A percentile compares a stretch with the other conserved stretches of the same genome.
These are phyloP conservation scores for Drosophila leontia DNA, from an alignment of 1,140 invertebrate genomes.

Conservation along the genomic window DNA sequence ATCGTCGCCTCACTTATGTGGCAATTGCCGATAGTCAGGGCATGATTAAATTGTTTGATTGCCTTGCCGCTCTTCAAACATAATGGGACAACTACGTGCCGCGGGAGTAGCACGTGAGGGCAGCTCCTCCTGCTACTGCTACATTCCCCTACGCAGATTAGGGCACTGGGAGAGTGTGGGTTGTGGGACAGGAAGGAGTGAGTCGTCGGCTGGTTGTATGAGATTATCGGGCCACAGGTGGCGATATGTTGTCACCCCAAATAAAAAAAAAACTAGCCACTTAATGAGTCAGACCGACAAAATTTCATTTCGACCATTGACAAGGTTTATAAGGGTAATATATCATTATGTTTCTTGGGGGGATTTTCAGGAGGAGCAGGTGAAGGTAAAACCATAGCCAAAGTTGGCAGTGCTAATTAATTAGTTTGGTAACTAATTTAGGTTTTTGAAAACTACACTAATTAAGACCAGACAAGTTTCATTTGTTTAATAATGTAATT, in stretches of 20 bases:
- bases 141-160: conserved; percentile 18
- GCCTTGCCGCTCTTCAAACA: conserved; percentile 59
- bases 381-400: background rate
- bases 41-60: conserved; percentile 76
- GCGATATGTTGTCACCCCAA: conserved; percentile 4
- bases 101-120: conserved; percentile 13
- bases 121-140: background rate
- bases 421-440: background rate
- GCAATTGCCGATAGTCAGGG: conserved; percentile 66
- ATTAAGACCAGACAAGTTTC: background rate
- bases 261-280: background rate
- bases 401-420: background rate
- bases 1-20: conserved; percentile 55
- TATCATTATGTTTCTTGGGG: background rate
- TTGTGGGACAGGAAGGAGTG: conserved; percentile 5
- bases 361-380: background rate
- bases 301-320: background rate
- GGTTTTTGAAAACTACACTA: background rate
- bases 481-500: background rate
- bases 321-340: conserved; percentile 1
- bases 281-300: conserved; percentile 10
- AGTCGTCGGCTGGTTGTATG: background rate
- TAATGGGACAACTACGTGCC: conserved; percentile 32
- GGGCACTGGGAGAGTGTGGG: conserved; percentile 1
- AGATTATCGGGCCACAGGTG: conserved; percentile 18